Conservation (phyloP, 2,113 vertebrate genomes). For the Vidua macroura region DNA sequence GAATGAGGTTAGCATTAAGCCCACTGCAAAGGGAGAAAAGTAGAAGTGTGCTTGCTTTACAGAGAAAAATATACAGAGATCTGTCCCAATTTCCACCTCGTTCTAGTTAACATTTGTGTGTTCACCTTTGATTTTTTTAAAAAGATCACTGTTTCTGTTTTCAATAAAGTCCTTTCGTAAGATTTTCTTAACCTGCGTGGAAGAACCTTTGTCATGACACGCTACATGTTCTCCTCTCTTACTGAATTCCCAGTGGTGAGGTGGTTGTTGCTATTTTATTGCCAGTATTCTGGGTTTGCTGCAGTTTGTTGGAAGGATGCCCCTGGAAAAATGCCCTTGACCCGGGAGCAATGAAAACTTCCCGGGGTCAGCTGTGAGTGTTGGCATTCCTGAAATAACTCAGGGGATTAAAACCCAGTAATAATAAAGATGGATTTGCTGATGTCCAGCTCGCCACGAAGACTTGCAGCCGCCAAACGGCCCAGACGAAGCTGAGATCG, state of each 20-base stretch:
- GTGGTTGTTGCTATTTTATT: neutral
- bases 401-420: neutral
- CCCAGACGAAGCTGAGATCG: neutral
- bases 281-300: neutral
- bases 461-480: neutral
- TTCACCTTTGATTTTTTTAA: neutral
- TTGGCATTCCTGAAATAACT: constrained; percentile 37
- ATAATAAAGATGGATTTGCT: constrained; percentile 2
- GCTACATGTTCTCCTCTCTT: rapidly evolving
- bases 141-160: neutral
- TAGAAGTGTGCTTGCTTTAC: neutral
- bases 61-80: neutral
- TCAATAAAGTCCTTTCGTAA: rapidly evolving
- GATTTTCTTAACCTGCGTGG: neutral
- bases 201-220: neutral
- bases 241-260: neutral
- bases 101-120: rapidly evolving
- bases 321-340: neutral
- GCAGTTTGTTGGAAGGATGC: neutral
- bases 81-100: rapidly evolving
- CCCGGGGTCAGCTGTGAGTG: neutral
- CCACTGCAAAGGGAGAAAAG: neutral
- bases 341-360: neutral
- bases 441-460: neutral
- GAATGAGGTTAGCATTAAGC: neutral